Evolutionary conservation across 1,140 invertebrate genomes (phyloP).

Genomic region (Polypedilum pembai): DNA sequence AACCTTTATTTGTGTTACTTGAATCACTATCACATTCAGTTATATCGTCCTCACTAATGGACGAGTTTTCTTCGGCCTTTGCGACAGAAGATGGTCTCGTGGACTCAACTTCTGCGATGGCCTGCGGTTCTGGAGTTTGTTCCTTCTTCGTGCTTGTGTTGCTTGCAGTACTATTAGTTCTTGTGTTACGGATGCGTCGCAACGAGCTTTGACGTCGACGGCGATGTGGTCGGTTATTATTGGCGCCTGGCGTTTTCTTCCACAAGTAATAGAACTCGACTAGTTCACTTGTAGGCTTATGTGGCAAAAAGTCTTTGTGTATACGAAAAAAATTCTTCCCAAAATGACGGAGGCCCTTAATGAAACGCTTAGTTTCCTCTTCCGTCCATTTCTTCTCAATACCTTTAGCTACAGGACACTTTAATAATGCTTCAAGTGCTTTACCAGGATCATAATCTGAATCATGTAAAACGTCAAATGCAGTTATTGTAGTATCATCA

Average conservation of each 20-base stretch:
- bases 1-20: slow-evolving; percentile 55
- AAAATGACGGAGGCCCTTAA: slow-evolving; percentile 94
- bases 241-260: slow-evolving; percentile 99
- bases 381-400: slow-evolving; percentile 97
- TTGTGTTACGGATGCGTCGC: slow-evolving; percentile 75
- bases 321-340: slow-evolving; percentile 99
- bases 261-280: slow-evolving; percentile 99
- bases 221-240: slow-evolving; percentile 85
- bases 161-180: slow-evolving; percentile 52
- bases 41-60: slow-evolving; percentile 85
- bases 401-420: slow-evolving; percentile 92
- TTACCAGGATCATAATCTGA: slow-evolving; percentile 91
- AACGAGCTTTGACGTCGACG: slow-evolving; percentile 82
- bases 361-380: slow-evolving; percentile 96
- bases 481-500: slow-evolving; percentile 97
- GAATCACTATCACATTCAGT: slow-evolving; percentile 92
- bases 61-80: slow-evolving; percentile 68
- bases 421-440: slow-evolving; percentile 90
- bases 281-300: slow-evolving; percentile 93
- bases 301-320: slow-evolving; percentile 87
- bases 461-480: slow-evolving; percentile 88
- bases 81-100: slow-evolving; percentile 45
- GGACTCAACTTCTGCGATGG: slow-evolving; percentile 17
- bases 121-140: slow-evolving; percentile 42
- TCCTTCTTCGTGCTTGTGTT: slow-evolving; percentile 43